Percentiles rank a stretch among this genome's conserved stretches.
phyloP scores from a whole-genome alignment of 2,888 invertebrate species.

The Crematogaster levior region DNA sequence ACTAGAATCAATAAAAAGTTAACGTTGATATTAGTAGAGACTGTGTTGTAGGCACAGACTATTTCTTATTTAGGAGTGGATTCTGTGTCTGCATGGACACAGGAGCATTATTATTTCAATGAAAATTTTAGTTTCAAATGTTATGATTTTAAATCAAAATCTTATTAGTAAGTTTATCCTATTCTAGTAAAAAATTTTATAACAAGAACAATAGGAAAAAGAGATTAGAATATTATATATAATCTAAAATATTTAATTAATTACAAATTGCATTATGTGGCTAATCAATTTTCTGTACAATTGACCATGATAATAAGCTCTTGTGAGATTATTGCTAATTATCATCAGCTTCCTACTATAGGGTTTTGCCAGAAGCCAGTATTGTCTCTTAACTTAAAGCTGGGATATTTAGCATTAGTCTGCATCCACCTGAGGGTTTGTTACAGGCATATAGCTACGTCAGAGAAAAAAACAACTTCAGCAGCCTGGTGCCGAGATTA shows the following conservation, averaged over 20 bases:
- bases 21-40: slow-evolving; percentile 78
- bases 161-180: background rate
- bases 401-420: slow-evolving; percentile 84
- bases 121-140: background rate
- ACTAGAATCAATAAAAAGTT: slow-evolving; percentile 72
- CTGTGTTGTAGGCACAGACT: slow-evolving; percentile 87
- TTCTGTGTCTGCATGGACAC: slow-evolving; percentile 87
- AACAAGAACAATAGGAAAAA: background rate
- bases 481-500: slow-evolving; percentile 82
- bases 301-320: slow-evolving; percentile 77
- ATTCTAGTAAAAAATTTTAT: background rate
- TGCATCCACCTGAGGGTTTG: slow-evolving; percentile 89
- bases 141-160: background rate
- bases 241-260: background rate
- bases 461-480: slow-evolving; percentile 81
- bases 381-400: slow-evolving; percentile 70
- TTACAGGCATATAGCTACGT: slow-evolving; percentile 87
- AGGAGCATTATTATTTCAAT: slow-evolving; percentile 79
- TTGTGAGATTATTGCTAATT: slow-evolving; percentile 84
- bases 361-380: slow-evolving; percentile 65
- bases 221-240: background rate
- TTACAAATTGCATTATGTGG: background rate
- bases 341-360: slow-evolving; percentile 78
- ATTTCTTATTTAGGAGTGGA: slow-evolving; percentile 87
- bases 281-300: slow-evolving; percentile 22